Conservation (phyloP, 2,797 vertebrate species). For the Martes flavigula region DNA sequence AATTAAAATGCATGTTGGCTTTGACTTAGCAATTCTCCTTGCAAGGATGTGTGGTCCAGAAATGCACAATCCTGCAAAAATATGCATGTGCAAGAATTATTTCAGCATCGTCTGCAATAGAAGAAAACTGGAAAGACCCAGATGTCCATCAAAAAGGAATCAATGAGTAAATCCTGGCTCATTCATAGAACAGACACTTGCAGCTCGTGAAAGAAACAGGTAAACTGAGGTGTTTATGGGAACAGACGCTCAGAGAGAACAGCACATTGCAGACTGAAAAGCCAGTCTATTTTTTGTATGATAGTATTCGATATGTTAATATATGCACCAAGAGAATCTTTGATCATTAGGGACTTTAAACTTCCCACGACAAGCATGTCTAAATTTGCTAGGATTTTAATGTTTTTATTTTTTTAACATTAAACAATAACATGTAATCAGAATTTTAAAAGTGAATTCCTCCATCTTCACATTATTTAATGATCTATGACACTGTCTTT, state of each 20-base stretch:
- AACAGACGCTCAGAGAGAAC: neutral
- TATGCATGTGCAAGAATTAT: neutral
- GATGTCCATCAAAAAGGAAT: neutral
- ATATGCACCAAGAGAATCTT: neutral
- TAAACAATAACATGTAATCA: neutral
- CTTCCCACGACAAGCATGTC: neutral
- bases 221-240: neutral
- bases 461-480: neutral
- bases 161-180: neutral
- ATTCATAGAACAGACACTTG: neutral
- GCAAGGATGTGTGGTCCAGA: neutral
- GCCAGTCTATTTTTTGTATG: neutral
- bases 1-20: neutral
- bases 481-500: neutral
- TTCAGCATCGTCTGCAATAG: neutral
- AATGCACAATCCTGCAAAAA: neutral
- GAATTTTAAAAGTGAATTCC: neutral
- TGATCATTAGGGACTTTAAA: neutral
- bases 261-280: neutral
- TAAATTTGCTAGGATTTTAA: neutral
- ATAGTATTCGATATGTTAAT: neutral
- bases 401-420: neutral
- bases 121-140: neutral
- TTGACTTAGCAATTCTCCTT: neutral
- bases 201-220: neutral